Conservation (phyloP, 2,888 invertebrate genomes). For the Trissolcus japonicus region DNA sequence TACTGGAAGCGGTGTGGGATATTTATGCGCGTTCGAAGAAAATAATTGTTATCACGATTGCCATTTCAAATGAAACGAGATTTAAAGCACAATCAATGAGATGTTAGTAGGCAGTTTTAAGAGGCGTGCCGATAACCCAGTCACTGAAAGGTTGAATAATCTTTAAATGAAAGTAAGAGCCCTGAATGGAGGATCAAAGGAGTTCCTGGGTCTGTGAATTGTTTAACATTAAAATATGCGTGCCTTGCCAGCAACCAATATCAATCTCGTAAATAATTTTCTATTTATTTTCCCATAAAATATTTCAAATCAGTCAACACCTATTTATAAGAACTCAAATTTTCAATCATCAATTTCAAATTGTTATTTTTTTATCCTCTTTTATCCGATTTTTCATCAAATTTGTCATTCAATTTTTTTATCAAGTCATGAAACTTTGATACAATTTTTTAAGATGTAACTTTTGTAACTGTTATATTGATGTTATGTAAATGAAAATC, state of each 20-base stretch:
- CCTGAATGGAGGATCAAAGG: slow-evolving; percentile 23
- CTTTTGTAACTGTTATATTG: too few relatives aligned
- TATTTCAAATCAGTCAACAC: too few relatives aligned
- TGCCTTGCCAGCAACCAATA: slow-evolving; percentile 14
- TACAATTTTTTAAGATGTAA: too few relatives aligned
- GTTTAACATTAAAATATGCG: slow-evolving; percentile 36
- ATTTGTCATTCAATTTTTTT: too few relatives aligned
- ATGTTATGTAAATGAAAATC: too few relatives aligned
- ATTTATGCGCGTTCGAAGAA: neutral
- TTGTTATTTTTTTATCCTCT: too few relatives aligned
- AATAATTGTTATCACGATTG: slow-evolving; percentile 5
- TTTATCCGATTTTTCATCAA: too few relatives aligned
- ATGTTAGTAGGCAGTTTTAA: slow-evolving; percentile 16
- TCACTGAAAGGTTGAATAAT: slow-evolving; percentile 46
- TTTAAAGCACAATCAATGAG: slow-evolving; percentile 35
- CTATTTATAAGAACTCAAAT: too few relatives aligned
- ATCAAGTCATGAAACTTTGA: too few relatives aligned
- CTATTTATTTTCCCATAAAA: too few relatives aligned
- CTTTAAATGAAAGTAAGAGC: slow-evolving; percentile 44
- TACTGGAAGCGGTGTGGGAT: too few relatives aligned
- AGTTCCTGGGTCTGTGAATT: slow-evolving; percentile 36
- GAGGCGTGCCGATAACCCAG: slow-evolving; percentile 28
- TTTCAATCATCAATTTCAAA: too few relatives aligned
- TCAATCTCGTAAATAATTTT: neutral
- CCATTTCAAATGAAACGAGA: slow-evolving; percentile 9